Conservation (phyloP, 2,888 invertebrate genomes). For the Aporophyla nigra region DNA sequence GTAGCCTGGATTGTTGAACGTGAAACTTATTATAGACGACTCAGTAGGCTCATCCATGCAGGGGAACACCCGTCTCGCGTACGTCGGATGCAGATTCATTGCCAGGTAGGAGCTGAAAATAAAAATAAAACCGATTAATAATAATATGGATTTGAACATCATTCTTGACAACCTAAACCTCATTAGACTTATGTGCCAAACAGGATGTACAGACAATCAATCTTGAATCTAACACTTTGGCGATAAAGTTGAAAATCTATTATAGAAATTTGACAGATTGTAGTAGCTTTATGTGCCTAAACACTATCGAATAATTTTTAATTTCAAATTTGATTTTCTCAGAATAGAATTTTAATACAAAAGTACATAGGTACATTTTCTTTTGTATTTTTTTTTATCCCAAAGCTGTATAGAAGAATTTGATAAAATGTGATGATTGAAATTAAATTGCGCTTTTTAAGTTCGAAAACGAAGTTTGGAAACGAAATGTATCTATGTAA, state of each 20-base stretch:
- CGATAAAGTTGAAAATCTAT: too few relatives aligned
- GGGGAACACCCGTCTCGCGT: constrained; percentile 93
- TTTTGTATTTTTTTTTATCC: too few relatives aligned
- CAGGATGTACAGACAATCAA: too few relatives aligned
- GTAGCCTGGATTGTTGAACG: constrained; percentile 78
- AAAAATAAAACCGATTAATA: background rate
- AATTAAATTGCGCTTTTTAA: background rate
- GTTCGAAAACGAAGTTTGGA: background rate
- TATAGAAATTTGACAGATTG: too few relatives aligned
- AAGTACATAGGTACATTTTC: too few relatives aligned
- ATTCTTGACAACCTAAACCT: background rate
- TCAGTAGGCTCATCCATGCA: constrained; percentile 92
- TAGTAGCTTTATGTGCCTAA: too few relatives aligned
- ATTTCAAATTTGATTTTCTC: too few relatives aligned
- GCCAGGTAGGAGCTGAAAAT: constrained; percentile 87
- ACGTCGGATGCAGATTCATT: constrained; percentile 91
- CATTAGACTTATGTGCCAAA: background rate
- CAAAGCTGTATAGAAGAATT: background rate
- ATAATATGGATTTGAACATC: too few relatives aligned
- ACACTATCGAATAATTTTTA: background rate
- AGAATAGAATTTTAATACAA: background rate
- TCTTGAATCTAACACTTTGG: too few relatives aligned
- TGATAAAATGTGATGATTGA: background rate
- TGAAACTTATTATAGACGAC: constrained; percentile 81
- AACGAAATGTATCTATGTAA: too few relatives aligned